Evolutionary conservation across 2,888 invertebrate species (phyloP).

Genomic region (Siphonodentalium dalli): DNA sequence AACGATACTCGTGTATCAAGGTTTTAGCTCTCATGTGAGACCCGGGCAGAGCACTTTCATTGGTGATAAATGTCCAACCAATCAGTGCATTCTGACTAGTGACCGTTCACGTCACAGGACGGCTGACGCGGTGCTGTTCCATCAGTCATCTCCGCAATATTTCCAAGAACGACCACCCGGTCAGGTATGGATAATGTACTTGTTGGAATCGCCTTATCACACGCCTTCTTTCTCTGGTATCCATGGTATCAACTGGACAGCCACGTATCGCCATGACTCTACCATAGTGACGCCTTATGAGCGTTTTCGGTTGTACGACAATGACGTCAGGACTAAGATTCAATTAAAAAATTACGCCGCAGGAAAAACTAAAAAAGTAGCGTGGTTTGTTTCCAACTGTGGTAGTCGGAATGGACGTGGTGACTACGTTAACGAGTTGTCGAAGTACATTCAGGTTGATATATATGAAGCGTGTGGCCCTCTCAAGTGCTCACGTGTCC

Average conservation of each 20-base stretch:
- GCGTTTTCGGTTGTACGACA: conserved; percentile 87
- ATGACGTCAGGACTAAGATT: conserved; percentile 70
- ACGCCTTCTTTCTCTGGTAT: conserved; percentile 75
- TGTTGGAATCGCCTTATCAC: conserved; percentile 93
- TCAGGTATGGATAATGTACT: conserved; percentile 86
- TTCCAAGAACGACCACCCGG: conserved; percentile 37
- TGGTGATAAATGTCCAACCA: conserved; percentile 82
- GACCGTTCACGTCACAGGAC: conserved; percentile 76
- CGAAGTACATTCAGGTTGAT: conserved; percentile 77
- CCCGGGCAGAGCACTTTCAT: conserved; percentile 73
- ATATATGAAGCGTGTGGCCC: conserved; percentile 59
- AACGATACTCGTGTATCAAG: conserved; percentile 37
- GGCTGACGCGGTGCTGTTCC: conserved; percentile 85
- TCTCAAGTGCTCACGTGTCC: conserved; percentile 70
- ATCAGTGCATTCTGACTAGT: conserved; percentile 80
- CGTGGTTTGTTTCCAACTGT: conserved; percentile 98
- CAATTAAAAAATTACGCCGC: conserved; percentile 67
- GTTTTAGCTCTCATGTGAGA: conserved; percentile 30
- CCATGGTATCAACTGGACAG: conserved; percentile 91
- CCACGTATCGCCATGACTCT: conserved; percentile 91
- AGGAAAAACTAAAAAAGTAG: conserved; percentile 90
- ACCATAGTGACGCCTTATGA: conserved; percentile 97
- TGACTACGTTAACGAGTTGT: conserved; percentile 83
- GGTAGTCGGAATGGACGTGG: conserved; percentile 89
- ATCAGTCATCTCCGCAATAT: conserved; percentile 47